Base-by-base conservation (phyloP, 2,797 vertebrate genomes). In the Phataginus tricuspis region DNA sequence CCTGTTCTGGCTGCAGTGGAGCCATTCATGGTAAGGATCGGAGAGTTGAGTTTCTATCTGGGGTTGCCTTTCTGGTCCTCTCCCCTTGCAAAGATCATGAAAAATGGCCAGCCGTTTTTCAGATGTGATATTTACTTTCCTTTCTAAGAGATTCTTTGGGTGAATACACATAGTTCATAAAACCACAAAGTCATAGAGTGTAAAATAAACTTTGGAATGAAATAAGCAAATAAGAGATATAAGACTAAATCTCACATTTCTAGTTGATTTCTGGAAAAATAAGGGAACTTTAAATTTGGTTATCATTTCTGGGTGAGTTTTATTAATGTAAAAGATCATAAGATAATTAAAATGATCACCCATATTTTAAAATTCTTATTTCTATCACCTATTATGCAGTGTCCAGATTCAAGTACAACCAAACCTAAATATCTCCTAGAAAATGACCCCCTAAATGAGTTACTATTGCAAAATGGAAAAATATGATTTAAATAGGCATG, bases 201-300 rank as follows among this genome's bases (percentile, higher is more conserved):
- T 37, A 96, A 95, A 92, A 88, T 51, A 85, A 92, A 21, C 11
- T 66, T 86, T 69, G 57, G 57, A 88, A 79, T 69, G 51, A 87
- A 95, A 72, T 66, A 74, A 91, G 45, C 23, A 83, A 86, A 69
- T 79, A 51, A 96, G 42, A 86, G 53, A 55, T 42, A 27, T 8
- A 93, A 84, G 14, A 29, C 37, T 49, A 91, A 86, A 57, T 39
- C 49, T 18, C 29, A 77, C 34, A 42, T 82, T 92, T 95, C 5
- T 83, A 69, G 18, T 57, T 5, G 7, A 72, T 82, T 86, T 95
- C 51, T 34, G 15, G 21, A 55, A 39, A 84, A 86, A 80, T 25
- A 9, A 72, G 34, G 77, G 15, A 34, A 51, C 18, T 90, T 88
- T 88, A 85, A 96, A 87, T 9, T 75, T 63, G 31, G 15, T 59